phyloP scores from a whole-genome alignment of 2,888 invertebrate species.

The Thymelicus acteon region DNA sequence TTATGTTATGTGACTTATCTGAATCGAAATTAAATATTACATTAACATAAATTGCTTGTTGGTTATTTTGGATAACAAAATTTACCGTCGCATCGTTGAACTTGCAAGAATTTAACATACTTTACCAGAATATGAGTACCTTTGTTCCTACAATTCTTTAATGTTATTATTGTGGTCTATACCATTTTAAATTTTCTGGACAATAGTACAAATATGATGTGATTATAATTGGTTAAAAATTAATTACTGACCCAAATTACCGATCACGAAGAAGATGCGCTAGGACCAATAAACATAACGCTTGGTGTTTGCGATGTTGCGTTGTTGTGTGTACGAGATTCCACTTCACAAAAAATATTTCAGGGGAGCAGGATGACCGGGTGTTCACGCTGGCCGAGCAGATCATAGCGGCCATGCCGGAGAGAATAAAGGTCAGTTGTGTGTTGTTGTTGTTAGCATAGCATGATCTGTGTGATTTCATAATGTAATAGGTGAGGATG shows the following conservation, averaged over 20 bases:
- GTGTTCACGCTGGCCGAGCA: constrained; percentile 98
- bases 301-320: constrained; percentile 39
- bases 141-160: neutral
- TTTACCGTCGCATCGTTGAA: neutral
- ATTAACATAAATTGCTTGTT: neutral
- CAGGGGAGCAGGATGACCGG: constrained; percentile 96
- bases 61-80: neutral
- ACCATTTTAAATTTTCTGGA: neutral
- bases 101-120: neutral
- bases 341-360: constrained; percentile 68
- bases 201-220: neutral
- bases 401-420: constrained; percentile 99
- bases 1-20: neutral
- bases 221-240: neutral
- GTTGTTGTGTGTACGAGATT: constrained; percentile 49
- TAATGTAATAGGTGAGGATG: constrained; percentile 2
- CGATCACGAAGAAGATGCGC: constrained; percentile 12
- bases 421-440: constrained; percentile 93
- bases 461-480: constrained; percentile 29
- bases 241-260: neutral
- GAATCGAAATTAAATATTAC: neutral
- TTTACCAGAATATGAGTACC: neutral
- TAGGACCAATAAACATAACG: constrained; percentile 23
- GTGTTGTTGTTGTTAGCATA: constrained; percentile 17
- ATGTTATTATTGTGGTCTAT: neutral